These are phyloP conservation scores for Apotomis capreana DNA, from an alignment of 2,888 invertebrate genomes.

Conservation along the genomic window DNA sequence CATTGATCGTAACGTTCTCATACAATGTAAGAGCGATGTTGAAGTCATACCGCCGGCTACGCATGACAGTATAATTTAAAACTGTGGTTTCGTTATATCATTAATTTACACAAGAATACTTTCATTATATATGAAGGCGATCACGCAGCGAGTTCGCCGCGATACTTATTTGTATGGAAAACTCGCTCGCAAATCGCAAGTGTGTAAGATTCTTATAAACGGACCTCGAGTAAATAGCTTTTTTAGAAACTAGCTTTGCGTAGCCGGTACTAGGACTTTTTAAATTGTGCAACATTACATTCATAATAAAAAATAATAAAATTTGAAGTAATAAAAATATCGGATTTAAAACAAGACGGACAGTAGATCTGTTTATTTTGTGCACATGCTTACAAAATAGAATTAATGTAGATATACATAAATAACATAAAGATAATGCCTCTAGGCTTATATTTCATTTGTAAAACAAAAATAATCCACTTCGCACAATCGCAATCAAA, in stretches of 20 bases:
- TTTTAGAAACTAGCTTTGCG: not conserved
- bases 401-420: slow-evolving; percentile 18
- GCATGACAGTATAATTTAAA: not conserved
- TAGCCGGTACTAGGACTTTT: not conserved
- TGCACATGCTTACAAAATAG: slow-evolving; percentile 33
- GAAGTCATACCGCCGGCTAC: not conserved
- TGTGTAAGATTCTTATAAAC: not conserved
- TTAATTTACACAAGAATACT: no score
- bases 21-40: slow-evolving; percentile 25
- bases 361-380: slow-evolving; percentile 37
- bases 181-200: no score
- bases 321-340: slow-evolving; percentile 31
- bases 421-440: slow-evolving; percentile 35
- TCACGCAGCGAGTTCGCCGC: no score
- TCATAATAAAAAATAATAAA: slow-evolving; percentile 14
- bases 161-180: no score
- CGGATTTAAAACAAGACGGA: slow-evolving; percentile 35
- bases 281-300: slow-evolving; percentile 32
- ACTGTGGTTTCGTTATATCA: no score
- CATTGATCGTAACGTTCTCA: slow-evolving; percentile 14
- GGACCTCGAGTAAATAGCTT: not conserved
- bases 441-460: slow-evolving; percentile 38
- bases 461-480: not conserved
- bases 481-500: not conserved
- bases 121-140: no score